These are phyloP conservation scores for Sterna hirundo DNA, from an alignment of 2,113 vertebrate genomes.

Conservation along the genomic window DNA sequence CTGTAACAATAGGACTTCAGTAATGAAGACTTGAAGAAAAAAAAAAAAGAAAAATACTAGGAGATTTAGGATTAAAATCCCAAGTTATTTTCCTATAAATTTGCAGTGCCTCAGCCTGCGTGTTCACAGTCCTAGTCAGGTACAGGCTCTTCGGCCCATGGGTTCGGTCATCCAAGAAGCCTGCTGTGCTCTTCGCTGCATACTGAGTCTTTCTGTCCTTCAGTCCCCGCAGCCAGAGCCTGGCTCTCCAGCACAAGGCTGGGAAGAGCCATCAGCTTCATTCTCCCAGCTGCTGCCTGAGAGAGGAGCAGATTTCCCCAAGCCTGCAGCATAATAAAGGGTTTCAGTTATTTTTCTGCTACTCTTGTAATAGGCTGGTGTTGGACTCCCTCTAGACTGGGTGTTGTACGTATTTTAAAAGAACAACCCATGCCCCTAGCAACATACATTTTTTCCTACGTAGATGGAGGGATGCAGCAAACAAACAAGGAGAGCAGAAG, in stretches of 20 bases:
- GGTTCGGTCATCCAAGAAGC: background rate
- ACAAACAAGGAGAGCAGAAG: background rate
- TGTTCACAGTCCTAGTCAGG: background rate
- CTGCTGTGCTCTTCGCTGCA: rapidly evolving
- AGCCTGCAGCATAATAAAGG: conserved; percentile 1
- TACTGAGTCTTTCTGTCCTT: background rate
- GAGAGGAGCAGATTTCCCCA: conserved; percentile 35
- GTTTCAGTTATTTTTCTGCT: conserved; percentile 22
- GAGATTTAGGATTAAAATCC: background rate
- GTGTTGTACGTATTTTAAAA: conserved; percentile 32
- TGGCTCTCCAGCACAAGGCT: background rate
- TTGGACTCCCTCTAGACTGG: background rate
- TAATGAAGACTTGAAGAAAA: background rate
- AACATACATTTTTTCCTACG: background rate
- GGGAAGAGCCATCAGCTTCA: background rate
- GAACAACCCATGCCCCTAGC: conserved; percentile 40
- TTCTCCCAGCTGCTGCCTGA: conserved; percentile 43
- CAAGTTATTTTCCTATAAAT: background rate
- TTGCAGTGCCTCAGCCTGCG: rapidly evolving
- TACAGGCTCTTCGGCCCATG: background rate
- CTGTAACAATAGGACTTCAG: background rate
- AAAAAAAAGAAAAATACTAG: background rate
- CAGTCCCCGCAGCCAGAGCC: background rate
- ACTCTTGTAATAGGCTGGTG: background rate
- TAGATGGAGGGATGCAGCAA: background rate